Conservation (phyloP, 2,797 vertebrate genomes). For the Cheirogaleus major region DNA sequence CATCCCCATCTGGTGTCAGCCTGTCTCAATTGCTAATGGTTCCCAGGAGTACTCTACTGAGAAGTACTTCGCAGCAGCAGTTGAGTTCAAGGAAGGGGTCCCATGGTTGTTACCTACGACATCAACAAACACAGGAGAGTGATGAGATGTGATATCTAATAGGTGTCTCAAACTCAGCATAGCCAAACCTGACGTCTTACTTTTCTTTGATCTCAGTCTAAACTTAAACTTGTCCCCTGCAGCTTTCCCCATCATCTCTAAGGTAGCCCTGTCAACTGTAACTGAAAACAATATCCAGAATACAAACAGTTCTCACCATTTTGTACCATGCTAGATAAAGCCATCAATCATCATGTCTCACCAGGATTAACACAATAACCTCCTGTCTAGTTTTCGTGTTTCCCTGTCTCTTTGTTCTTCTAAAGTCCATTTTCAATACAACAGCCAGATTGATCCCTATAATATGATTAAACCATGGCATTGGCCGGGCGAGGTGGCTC, state of each 20-base stretch:
- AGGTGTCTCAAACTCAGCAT: background rate
- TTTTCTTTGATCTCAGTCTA: background rate
- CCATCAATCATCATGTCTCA: background rate
- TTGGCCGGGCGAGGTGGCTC: background rate
- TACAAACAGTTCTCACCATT: background rate
- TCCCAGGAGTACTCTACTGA: background rate
- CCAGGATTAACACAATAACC: background rate
- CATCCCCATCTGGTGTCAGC: background rate
- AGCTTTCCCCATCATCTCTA: background rate
- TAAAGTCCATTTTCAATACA: background rate
- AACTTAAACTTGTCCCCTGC: background rate
- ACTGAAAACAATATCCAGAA: background rate
- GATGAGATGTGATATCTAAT: background rate
- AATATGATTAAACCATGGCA: background rate
- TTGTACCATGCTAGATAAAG: background rate
- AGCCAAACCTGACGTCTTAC: rapidly evolving
- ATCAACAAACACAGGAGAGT: background rate
- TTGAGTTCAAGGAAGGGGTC: background rate
- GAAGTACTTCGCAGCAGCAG: background rate
- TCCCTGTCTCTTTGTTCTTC: background rate
- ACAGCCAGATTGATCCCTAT: background rate
- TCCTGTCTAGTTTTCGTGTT: background rate
- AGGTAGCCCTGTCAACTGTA: background rate
- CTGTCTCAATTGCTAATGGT: rapidly evolving
- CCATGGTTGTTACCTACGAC: background rate